Evolutionary conservation across 2,113 vertebrate genomes (phyloP).

Genomic region (Pagrus major): DNA sequence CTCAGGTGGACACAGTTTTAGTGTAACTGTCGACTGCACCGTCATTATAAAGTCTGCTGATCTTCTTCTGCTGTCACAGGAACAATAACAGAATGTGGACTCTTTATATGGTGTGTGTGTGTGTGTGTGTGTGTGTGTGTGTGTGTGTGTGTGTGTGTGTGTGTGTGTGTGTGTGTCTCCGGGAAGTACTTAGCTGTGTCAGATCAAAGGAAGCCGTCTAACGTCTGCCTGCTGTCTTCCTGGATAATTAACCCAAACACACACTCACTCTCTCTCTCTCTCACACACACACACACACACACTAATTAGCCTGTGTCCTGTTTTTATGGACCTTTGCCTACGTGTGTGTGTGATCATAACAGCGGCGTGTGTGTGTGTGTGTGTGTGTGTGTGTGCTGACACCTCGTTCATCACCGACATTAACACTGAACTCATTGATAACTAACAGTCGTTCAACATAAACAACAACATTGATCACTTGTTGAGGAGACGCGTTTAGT

Average conservation of each 20-base stretch:
- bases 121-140: constrained; percentile 23
- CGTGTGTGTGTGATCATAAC: constrained; percentile 20
- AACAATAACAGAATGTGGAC: not conserved
- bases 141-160: constrained; percentile 32
- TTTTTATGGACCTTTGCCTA: constrained; percentile 19
- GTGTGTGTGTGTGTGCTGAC: constrained; percentile 5
- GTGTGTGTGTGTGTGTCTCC: constrained; percentile 18
- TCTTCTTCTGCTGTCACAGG: constrained; percentile 13
- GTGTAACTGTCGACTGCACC: not conserved
- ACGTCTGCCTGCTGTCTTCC: constrained; percentile 64
- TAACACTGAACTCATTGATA: not conserved
- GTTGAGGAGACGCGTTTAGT: not conserved
- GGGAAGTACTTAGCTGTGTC: constrained; percentile 46
- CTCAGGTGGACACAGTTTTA: not conserved
- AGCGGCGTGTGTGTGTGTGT: constrained; percentile 33
- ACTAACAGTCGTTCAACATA: no score
- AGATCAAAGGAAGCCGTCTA: constrained; percentile 66
- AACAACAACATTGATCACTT: not conserved
- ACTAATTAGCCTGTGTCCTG: constrained; percentile 55
- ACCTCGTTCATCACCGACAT: not conserved
- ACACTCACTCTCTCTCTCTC: constrained; percentile 26
- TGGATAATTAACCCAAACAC: constrained; percentile 61
- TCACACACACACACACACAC: constrained; percentile 18
- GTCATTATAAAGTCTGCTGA: constrained; percentile 26
- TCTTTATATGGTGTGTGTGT: constrained; percentile 18